These are phyloP conservation scores for Bimastos eiseni DNA, from an alignment of 2,888 invertebrate species.

Conservation along the genomic window DNA sequence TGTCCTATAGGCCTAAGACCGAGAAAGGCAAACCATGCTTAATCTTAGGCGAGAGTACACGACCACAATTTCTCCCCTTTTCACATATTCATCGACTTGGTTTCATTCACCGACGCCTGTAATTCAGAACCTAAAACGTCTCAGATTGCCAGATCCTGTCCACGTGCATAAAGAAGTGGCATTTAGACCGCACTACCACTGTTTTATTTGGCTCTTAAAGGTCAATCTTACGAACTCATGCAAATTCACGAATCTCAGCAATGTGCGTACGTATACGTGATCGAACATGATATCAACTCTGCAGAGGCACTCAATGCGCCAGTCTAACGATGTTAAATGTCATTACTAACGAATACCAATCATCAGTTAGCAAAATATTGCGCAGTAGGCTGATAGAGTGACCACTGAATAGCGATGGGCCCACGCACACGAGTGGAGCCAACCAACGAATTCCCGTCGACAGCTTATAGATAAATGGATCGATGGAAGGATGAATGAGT, in stretches of 20 bases:
- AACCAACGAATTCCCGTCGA: too few species aligned
- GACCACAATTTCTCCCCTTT: neutral
- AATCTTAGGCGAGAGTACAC: neutral
- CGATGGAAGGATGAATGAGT: too few species aligned
- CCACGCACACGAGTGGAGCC: too few species aligned
- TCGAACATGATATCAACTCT: too few species aligned
- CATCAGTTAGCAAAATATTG: too few species aligned
- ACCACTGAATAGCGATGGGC: too few species aligned
- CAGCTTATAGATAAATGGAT: too few species aligned
- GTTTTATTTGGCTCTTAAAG: neutral
- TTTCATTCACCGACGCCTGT: neutral
- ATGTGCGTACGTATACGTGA: too few species aligned
- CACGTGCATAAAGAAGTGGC: neutral
- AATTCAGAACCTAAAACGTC: neutral
- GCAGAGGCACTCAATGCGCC: too few species aligned
- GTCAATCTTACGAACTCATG: neutral
- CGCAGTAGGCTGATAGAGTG: too few species aligned
- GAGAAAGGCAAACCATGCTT: neutral
- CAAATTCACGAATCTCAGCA: neutral
- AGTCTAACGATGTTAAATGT: too few species aligned
- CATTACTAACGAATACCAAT: too few species aligned
- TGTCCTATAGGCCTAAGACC: neutral
- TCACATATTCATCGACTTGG: neutral
- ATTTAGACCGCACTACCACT: neutral
- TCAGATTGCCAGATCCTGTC: neutral